Evolutionary conservation across 1,140 invertebrate genomes (phyloP), one percentile per base, ranked within the genome.

Genomic region (Nasonia giraulti): DNA sequence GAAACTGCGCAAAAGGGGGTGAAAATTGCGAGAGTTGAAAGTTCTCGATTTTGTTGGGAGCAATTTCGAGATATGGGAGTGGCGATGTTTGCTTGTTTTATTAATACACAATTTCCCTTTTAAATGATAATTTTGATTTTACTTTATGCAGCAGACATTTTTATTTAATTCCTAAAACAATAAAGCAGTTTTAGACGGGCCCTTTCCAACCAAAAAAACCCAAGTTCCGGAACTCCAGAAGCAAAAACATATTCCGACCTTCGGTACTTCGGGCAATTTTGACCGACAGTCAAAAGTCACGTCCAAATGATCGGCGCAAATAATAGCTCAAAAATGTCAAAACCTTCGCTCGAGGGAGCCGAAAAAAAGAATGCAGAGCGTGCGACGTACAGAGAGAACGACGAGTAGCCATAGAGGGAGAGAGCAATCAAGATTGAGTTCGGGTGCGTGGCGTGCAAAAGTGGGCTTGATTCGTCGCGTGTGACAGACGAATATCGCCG

Each of bases 381-480:
- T 10, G 27, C 31, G 69, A 80, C 0, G 71, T 10, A 31, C 23
- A 12, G 37, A 27, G 62, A 80, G 12, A 47, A 40, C 12, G 71
- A 73, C 40, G 14, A n/a, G n/a, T 23, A 12, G n/a, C 23, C 33
- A 76, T 31, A 82, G 47, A 82, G 20, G 1, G 74, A 2, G 6
- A 33, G 14, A 62, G 75, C 74, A 85, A 85, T 85, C 74, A 85
- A 80, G 78, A 82, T 77, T 76, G 37, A 73, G 80, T 82, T 82
- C 62, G 33, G 55, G 66, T 27, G 44, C 37, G 47, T 77, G 11
- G 73, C 4, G 33, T 69, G 62, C 23, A 40, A 78, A 83, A 86
- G 80, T 86, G 81, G 66, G 73, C 75, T 75, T 75, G 40, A 86
- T 84, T 84, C 62, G 81, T 78, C 20, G 79, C 55, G 17, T 55